phyloP scores from a whole-genome alignment of 2,797 vertebrate species.

The Gephyroberyx darwinii region DNA sequence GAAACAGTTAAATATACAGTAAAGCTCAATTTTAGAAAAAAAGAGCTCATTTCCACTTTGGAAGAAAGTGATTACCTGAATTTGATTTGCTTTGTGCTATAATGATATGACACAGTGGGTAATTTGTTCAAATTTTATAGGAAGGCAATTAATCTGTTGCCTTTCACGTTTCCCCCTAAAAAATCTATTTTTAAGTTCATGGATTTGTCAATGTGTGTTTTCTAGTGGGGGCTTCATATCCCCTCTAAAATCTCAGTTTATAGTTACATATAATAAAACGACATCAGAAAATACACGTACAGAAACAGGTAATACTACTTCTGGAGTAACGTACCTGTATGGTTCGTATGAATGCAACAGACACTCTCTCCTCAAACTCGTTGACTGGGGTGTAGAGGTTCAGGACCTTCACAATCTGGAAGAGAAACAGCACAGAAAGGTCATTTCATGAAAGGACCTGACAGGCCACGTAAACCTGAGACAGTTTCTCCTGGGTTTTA shows the following conservation, averaged over 20 bases:
- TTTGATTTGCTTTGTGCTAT: too few species aligned
- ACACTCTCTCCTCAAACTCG: constrained; percentile 97
- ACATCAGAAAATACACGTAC: too few species aligned
- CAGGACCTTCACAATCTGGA: constrained; percentile 96
- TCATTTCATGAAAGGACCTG: background rate
- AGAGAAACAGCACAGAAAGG: constrained; percentile 6
- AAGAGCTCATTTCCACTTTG: too few species aligned
- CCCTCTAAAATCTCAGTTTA: background rate
- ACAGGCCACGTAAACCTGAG: too few species aligned
- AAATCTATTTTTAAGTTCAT: too few species aligned
- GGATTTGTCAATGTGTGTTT: too few species aligned
- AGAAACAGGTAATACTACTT: background rate
- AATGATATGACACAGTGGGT: too few species aligned
- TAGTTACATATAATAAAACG: background rate
- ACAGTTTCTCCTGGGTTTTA: background rate
- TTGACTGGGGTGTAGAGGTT: constrained; percentile 99
- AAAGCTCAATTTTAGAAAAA: background rate
- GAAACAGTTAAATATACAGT: background rate
- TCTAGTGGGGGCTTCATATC: too few species aligned
- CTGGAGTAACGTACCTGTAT: constrained; percentile 88
- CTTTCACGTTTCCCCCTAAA: too few species aligned
- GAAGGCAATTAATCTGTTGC: too few species aligned
- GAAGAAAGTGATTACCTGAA: too few species aligned
- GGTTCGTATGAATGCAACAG: constrained; percentile 94
- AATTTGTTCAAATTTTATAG: too few species aligned